These are phyloP conservation scores for Corythucha ciliata DNA, from an alignment of 2,888 invertebrate genomes.

Conservation along the genomic window DNA sequence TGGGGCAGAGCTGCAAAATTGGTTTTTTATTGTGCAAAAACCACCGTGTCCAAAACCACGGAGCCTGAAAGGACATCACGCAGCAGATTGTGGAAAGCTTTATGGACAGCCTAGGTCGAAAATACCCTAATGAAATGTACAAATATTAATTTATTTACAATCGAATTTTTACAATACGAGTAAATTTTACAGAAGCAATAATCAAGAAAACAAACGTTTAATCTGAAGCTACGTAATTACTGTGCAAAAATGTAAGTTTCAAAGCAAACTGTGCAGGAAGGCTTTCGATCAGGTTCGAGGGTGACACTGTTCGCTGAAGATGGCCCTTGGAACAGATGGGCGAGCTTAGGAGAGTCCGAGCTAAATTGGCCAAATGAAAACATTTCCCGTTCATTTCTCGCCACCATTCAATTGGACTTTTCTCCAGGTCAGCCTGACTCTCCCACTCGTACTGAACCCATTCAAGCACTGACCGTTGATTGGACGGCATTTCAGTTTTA, in stretches of 20 bases:
- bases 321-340: constrained; percentile 27
- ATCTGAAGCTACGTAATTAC: constrained; percentile 25
- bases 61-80: no score
- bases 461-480: constrained; percentile 44
- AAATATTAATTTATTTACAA: no score
- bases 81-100: no score
- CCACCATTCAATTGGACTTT: constrained; percentile 46
- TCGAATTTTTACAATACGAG: no score
- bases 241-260: constrained; percentile 29
- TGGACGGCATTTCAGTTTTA: constrained; percentile 41
- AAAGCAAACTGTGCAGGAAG: constrained; percentile 27
- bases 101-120: no score
- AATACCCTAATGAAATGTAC: no score
- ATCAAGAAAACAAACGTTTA: no score
- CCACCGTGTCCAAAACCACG: no score
- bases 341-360: constrained; percentile 22
- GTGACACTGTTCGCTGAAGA: constrained; percentile 21
- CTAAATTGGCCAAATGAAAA: constrained; percentile 22
- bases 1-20: no score
- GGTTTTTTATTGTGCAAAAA: no score
- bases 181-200: no score
- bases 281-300: constrained; percentile 22
- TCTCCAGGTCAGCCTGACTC: constrained; percentile 42
- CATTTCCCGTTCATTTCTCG: constrained; percentile 27
- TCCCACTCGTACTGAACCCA: constrained; percentile 45